Evolutionary conservation across 2,888 invertebrate species (phyloP).

Genomic region (Acleris holmiana): DNA sequence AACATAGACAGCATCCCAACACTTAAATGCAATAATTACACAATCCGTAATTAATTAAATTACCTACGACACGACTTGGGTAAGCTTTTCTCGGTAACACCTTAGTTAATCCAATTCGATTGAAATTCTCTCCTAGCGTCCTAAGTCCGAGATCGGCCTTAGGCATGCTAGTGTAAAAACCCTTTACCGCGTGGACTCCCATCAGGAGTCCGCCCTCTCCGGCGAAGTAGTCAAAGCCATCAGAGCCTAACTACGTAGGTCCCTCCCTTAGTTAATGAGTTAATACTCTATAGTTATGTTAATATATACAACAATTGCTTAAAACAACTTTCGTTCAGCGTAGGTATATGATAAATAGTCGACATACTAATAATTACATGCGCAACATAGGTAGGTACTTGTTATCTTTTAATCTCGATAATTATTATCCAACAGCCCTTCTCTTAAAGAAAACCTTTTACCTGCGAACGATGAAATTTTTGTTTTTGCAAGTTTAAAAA

Average conservation of each 20-base stretch:
- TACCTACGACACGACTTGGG: background rate
- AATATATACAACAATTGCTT: conserved; percentile 13
- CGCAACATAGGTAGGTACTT: background rate
- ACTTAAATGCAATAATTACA: no score
- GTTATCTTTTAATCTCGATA: conserved; percentile 3
- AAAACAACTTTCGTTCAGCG: conserved; percentile 13
- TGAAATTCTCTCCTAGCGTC: no score
- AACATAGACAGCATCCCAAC: no score
- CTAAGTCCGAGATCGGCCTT: no score
- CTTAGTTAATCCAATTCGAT: no score
- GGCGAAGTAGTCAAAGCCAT: no score
- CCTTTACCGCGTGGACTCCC: no score
- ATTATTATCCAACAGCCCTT: conserved; percentile 2
- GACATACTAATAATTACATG: background rate
- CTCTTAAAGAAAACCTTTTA: background rate
- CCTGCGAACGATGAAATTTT: no score
- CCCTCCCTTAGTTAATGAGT: background rate
- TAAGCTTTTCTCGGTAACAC: background rate
- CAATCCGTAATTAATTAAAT: no score
- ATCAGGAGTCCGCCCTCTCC: no score
- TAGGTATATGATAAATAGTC: conserved; percentile 5
- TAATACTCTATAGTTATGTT: conserved; percentile 6
- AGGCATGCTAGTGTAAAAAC: no score
- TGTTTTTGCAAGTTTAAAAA: background rate
- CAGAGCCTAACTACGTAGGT: no score